Percentiles rank a stretch among this genome's conserved stretches.
These are phyloP conservation scores for Spinus pinus DNA, from an alignment of 2,797 vertebrate species.

Conservation along the genomic window DNA sequence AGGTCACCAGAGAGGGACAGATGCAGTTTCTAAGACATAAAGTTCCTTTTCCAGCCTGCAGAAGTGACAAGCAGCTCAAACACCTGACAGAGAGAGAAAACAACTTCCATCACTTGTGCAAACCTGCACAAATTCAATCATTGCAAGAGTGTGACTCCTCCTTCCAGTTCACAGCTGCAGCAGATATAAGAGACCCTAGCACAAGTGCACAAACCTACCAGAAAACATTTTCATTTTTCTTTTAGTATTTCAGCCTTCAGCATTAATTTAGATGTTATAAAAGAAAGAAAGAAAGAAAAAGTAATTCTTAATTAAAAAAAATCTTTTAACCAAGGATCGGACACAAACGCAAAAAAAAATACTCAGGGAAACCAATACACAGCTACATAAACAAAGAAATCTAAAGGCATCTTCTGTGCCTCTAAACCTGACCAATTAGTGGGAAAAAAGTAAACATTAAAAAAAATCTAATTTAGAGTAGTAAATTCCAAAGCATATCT, in stretches of 20 bases:
- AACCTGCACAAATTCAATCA: not conserved
- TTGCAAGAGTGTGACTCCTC: not conserved
- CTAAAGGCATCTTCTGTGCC: not conserved
- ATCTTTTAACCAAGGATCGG: not conserved
- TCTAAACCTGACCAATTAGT: not conserved
- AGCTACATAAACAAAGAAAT: not conserved
- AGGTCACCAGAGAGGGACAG: not conserved
- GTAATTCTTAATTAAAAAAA: not conserved
- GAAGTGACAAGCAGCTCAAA: not conserved
- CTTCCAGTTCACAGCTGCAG: not conserved
- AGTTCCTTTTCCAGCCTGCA: not conserved
- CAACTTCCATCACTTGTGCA: fast-evolving
- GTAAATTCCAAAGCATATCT: not conserved
- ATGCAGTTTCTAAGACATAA: not conserved
- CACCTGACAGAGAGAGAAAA: not conserved
- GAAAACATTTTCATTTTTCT: not conserved
- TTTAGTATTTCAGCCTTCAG: not conserved
- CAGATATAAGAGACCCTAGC: not conserved
- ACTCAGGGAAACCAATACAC: not conserved
- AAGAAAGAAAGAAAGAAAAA: not conserved
- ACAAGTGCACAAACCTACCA: not conserved
- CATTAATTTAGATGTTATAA: not conserved
- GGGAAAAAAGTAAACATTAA: not conserved
- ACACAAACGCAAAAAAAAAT: not conserved
- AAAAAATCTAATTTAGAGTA: not conserved